phyloP scores from a whole-genome alignment of 2,113 vertebrate genomes.

The Suricata suricatta region DNA sequence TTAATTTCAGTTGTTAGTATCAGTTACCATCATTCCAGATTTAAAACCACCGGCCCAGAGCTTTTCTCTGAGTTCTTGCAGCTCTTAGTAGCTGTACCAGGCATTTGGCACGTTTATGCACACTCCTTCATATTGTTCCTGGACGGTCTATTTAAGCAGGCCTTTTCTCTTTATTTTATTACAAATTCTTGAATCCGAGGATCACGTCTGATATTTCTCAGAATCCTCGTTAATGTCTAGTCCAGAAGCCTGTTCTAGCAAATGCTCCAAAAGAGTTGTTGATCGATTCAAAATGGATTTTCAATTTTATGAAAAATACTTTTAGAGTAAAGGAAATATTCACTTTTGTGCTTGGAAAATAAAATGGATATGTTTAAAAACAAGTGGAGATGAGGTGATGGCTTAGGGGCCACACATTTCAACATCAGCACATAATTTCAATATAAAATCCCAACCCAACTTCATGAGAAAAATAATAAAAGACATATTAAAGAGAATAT shows the following conservation, averaged over 20 bases:
- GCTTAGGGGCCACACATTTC: neutral
- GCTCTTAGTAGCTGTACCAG: neutral
- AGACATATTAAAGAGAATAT: neutral
- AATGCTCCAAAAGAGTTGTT: neutral
- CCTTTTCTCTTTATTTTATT: constrained; percentile 50
- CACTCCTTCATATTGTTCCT: neutral
- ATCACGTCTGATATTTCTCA: constrained; percentile 52
- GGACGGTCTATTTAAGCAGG: neutral
- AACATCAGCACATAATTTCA: neutral
- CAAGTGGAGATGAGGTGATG: neutral
- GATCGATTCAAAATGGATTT: constrained; percentile 46
- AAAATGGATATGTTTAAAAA: neutral
- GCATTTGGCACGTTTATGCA: neutral
- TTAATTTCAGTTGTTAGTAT: constrained; percentile 59
- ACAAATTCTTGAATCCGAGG: constrained; percentile 62
- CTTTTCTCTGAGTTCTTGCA: neutral
- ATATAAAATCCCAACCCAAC: neutral
- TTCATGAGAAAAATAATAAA: neutral
- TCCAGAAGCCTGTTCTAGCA: constrained; percentile 35
- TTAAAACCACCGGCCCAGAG: neutral
- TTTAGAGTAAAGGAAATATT: constrained; percentile 54
- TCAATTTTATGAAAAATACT: neutral
- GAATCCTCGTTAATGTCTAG: constrained; percentile 17
- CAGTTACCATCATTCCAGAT: constrained; percentile 59
- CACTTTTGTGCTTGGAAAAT: constrained; percentile 38